Conservation (phyloP, 2,797 vertebrate species). For the Pelodytes ibericus region DNA sequence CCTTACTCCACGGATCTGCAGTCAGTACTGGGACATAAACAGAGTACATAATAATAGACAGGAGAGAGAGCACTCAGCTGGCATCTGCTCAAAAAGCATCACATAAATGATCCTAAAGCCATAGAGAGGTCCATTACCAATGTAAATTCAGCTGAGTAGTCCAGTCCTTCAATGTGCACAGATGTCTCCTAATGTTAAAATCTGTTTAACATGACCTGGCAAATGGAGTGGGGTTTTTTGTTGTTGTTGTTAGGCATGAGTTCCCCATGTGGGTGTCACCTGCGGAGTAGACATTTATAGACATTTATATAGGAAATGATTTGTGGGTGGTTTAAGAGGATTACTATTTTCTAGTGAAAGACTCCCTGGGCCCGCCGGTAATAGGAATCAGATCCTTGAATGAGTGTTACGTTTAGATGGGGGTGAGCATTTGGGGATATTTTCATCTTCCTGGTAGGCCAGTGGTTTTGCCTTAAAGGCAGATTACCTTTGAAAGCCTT, state of each 20-base stretch:
- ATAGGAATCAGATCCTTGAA: conserved; percentile 33
- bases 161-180: conserved; percentile 7
- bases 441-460: background rate
- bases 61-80: background rate
- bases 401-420: background rate
- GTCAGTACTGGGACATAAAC: too few relatives aligned
- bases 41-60: background rate
- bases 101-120: background rate
- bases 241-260: background rate
- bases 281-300: conserved; percentile 31
- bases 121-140: conserved; percentile 5
- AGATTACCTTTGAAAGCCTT: conserved; percentile 4
- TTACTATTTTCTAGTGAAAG: conserved; percentile 18
- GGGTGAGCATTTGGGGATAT: background rate
- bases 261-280: conserved; percentile 36
- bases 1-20: too few relatives aligned
- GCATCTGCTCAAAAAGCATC: background rate
- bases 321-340: conserved; percentile 32
- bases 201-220: conserved; percentile 25
- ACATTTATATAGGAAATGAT: conserved; percentile 40
- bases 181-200: conserved; percentile 16
- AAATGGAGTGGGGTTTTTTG: background rate
- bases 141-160: background rate
- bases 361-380: conserved; percentile 3
- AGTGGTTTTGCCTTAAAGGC: conserved; percentile 7